phyloP scores from a whole-genome alignment of 2,797 vertebrate genomes.

The Poeciliopsis paucimaculata region DNA sequence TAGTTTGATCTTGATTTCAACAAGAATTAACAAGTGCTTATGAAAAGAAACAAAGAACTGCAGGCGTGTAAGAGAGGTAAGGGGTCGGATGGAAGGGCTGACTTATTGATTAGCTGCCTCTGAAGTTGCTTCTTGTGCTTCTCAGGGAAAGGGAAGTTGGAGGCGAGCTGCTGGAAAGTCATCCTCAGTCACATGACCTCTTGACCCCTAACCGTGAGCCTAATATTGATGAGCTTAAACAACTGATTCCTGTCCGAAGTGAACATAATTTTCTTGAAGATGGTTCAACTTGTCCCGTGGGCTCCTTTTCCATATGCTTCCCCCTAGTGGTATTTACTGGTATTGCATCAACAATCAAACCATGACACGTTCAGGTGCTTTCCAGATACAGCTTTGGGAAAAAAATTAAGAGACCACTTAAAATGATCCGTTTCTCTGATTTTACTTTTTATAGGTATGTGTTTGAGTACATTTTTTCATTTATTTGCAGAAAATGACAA shows the following conservation, averaged over 20 bases:
- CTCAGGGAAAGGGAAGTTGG: slow-evolving; percentile 10
- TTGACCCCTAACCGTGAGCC: slow-evolving; percentile 20
- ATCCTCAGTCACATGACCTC: slow-evolving; percentile 51
- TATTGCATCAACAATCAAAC: slow-evolving; percentile 13
- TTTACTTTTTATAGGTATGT: too few relatives aligned
- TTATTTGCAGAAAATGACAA: too few relatives aligned
- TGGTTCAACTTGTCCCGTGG: slow-evolving; percentile 15
- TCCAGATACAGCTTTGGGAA: not conserved
- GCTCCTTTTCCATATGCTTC: slow-evolving; percentile 37
- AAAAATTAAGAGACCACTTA: too few relatives aligned
- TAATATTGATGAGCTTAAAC: slow-evolving; percentile 34
- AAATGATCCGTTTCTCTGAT: too few relatives aligned
- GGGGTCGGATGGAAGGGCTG: slow-evolving; percentile 35
- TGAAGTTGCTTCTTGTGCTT: slow-evolving; percentile 38
- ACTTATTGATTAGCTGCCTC: slow-evolving; percentile 59
- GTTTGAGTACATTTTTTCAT: too few relatives aligned
- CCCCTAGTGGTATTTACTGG: slow-evolving; percentile 48
- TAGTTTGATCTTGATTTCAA: slow-evolving; percentile 1
- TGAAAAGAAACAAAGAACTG: slow-evolving; percentile 4
- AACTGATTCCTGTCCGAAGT: slow-evolving; percentile 1
- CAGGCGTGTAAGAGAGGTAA: slow-evolving; percentile 25
- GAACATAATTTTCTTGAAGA: not conserved
- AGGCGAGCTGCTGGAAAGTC: slow-evolving; percentile 43
- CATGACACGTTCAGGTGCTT: not conserved
- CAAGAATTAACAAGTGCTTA: slow-evolving; percentile 21